A percentile compares a stretch with the other conserved stretches of the same genome.
These are phyloP conservation scores for Nephrotoma guestfalica DNA, from an alignment of 2,888 invertebrate genomes.

Conservation along the genomic window DNA sequence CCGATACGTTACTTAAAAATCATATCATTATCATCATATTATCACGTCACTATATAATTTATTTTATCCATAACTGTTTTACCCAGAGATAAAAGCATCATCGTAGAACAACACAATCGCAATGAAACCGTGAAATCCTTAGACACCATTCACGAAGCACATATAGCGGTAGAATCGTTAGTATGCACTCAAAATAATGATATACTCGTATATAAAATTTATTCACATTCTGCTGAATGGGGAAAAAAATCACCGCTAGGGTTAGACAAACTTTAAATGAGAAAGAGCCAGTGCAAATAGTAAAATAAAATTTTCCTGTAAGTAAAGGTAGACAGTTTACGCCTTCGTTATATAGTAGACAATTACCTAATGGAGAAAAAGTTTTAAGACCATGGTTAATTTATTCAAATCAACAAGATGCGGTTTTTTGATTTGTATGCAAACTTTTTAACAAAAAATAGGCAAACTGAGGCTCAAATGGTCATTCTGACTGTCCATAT, in stretches of 20 bases:
- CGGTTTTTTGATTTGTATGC: neutral
- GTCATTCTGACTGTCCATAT: neutral
- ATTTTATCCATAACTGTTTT: neutral
- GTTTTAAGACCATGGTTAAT: neutral
- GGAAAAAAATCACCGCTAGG: neutral
- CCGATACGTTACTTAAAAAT: too few species aligned
- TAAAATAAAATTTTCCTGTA: too few species aligned
- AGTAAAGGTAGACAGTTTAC: neutral
- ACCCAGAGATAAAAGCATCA: neutral
- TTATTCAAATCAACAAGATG: too few species aligned
- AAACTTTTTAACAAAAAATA: neutral
- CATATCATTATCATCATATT: too few species aligned
- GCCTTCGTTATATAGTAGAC: neutral
- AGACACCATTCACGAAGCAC: neutral
- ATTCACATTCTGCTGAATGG: neutral
- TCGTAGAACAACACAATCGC: neutral
- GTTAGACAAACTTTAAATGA: neutral
- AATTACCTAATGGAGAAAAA: neutral
- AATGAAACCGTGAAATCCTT: neutral
- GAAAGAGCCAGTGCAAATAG: too few species aligned
- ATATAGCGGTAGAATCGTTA: neutral
- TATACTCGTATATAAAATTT: too few species aligned
- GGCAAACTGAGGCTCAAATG: neutral
- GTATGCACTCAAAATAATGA: neutral
- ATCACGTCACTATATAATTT: neutral